Conservation (phyloP, 1,140 invertebrate genomes). For the Tetramorium simillimum region DNA sequence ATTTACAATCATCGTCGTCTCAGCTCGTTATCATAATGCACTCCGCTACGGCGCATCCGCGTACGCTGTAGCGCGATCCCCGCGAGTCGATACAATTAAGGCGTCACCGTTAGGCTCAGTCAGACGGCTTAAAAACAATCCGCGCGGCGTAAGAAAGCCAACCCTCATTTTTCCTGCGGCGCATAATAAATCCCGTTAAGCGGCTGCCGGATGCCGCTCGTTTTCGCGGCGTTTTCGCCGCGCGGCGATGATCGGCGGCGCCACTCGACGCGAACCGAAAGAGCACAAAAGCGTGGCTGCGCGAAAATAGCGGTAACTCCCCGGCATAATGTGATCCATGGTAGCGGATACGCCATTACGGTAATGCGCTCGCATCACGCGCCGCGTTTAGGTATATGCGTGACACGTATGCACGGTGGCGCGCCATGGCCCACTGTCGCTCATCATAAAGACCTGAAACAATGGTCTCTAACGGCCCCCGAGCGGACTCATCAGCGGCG, state of each 20-base stretch:
- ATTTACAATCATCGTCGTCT: slow-evolving; percentile 12
- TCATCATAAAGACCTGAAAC: slow-evolving; percentile 61
- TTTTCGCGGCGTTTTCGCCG: slow-evolving; percentile 61
- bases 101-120: slow-evolving; percentile 40
- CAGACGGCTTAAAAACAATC: slow-evolving; percentile 38
- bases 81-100: slow-evolving; percentile 51
- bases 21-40: slow-evolving; percentile 18
- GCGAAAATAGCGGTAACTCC: slow-evolving; percentile 68
- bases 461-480: slow-evolving; percentile 51
- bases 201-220: slow-evolving; percentile 50
- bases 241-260: slow-evolving; percentile 47
- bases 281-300: slow-evolving; percentile 62
- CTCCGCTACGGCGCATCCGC: not conserved
- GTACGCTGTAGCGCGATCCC: not conserved
- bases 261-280: slow-evolving; percentile 54
- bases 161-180: slow-evolving; percentile 37
- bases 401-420: slow-evolving; percentile 38
- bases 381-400: slow-evolving; percentile 55
- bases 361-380: slow-evolving; percentile 61
- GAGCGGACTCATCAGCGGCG: slow-evolving; percentile 45
- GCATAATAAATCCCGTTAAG: slow-evolving; percentile 57
- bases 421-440: slow-evolving; percentile 46
- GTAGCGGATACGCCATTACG: slow-evolving; percentile 65
- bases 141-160: slow-evolving; percentile 39
- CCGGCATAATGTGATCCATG: slow-evolving; percentile 61